Conservation (phyloP, 2,888 invertebrate species). For the Stenoptilia bipunctidactyla region DNA sequence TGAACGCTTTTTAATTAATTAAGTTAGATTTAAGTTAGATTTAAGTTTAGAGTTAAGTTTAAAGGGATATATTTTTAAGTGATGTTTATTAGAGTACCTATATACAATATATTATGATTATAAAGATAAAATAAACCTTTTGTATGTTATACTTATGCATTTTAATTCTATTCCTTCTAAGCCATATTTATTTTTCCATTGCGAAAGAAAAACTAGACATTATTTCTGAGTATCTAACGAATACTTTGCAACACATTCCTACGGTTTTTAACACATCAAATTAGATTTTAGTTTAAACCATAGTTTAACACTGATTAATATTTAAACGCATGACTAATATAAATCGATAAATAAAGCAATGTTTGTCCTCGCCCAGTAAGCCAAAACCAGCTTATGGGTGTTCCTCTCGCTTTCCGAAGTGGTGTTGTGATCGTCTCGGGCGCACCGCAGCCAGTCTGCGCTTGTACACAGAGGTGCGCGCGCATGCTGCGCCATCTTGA, state of each 20-base stretch:
- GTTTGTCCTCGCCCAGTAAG: constrained; percentile 56
- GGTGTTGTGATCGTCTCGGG: constrained; percentile 44
- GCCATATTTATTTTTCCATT: no score
- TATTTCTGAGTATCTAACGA: no score
- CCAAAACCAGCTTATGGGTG: constrained; percentile 55
- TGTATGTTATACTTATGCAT: no score
- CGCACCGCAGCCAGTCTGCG: constrained; percentile 44
- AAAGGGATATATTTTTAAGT: neutral
- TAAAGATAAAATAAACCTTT: neutral
- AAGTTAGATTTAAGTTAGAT: constrained; percentile 16
- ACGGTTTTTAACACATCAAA: no score
- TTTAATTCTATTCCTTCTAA: no score
- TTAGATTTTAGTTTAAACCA: no score
- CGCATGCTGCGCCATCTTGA: constrained; percentile 58
- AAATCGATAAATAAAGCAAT: constrained; percentile 35
- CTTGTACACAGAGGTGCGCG: constrained; percentile 40
- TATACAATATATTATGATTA: neutral
- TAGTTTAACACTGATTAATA: no score
- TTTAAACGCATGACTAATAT: constrained; percentile 11
- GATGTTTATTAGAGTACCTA: neutral
- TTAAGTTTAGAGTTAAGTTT: constrained; percentile 15
- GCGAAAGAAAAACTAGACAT: no score
- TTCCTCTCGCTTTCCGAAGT: constrained; percentile 60
- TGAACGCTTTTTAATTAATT: constrained; percentile 26
- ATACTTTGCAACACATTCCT: no score